Evolutionary conservation across 2,797 vertebrate species (phyloP).

Genomic region (Epinephelus malabaricus): DNA sequence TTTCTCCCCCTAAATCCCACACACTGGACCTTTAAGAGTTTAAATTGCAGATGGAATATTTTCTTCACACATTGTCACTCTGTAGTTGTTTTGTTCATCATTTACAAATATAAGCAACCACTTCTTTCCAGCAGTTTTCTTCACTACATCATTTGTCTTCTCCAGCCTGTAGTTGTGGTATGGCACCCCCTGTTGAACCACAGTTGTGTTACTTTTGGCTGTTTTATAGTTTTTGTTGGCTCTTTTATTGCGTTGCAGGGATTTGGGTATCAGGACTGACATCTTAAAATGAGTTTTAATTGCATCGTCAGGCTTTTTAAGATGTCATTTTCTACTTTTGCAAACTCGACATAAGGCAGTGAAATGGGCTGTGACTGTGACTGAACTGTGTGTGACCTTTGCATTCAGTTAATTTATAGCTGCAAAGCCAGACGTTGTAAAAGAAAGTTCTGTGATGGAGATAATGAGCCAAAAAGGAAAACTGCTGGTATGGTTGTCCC

Average conservation of each 20-base stretch:
- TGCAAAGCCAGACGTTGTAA: conserved; percentile 23
- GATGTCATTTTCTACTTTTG: neutral
- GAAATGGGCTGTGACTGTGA: neutral
- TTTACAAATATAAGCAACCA: conserved; percentile 3
- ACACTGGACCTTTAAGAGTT: neutral
- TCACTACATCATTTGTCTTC: neutral
- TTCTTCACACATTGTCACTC: neutral
- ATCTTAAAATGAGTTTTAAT: neutral
- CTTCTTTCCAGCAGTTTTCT: conserved; percentile 1
- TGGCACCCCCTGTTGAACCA: conserved; percentile 61
- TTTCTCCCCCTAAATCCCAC: too few relatives aligned
- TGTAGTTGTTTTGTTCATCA: neutral
- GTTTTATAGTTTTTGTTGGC: neutral
- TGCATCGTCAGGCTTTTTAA: conserved; percentile 18
- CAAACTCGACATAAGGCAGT: neutral
- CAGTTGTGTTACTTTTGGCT: conserved; percentile 43
- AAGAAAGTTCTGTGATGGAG: conserved; percentile 16
- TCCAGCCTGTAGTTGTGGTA: conserved; percentile 35
- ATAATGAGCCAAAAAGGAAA: conserved; percentile 34
- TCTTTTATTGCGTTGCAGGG: conserved; percentile 14
- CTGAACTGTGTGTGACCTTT: conserved; percentile 39
- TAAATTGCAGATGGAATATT: conserved; percentile 3
- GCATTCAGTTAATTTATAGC: conserved; percentile 19
- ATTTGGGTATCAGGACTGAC: conserved; percentile 12
- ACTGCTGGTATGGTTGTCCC: conserved; percentile 33